A percentile compares a stretch with the other conserved stretches of the same genome.
These are phyloP conservation scores for Ostrea edulis DNA, from an alignment of 1,140 invertebrate species.

Conservation along the genomic window DNA sequence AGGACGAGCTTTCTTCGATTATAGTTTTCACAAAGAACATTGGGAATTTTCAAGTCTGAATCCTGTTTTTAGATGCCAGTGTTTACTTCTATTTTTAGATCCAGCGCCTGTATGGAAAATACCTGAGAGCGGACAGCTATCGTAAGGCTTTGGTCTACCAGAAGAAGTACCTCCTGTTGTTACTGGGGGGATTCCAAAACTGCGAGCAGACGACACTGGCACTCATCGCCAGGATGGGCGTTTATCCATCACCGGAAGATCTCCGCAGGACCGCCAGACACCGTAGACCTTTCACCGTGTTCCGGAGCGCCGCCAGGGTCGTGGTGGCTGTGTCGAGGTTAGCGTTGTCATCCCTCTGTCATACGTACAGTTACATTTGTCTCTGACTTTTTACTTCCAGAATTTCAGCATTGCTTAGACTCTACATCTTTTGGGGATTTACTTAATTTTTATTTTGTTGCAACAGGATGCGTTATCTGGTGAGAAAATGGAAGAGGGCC, in stretches of 20 bases:
- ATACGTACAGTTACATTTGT: too few species aligned
- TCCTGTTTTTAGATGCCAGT: not conserved
- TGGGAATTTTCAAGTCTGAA: not conserved
- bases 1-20: too few species aligned
- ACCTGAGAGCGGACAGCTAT: conserved; percentile 88
- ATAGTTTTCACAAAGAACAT: not conserved
- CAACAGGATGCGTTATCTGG: conserved; percentile 86
- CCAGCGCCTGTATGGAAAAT: conserved; percentile 87
- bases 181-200: conserved; percentile 86
- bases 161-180: conserved; percentile 88
- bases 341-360: not conserved
- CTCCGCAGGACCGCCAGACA: conserved; percentile 42
- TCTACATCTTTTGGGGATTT: too few species aligned
- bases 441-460: not conserved
- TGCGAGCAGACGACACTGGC: conserved; percentile 77
- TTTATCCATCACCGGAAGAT: conserved; percentile 64
- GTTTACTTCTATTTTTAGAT: conserved; percentile 80
- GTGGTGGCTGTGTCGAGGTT: conserved; percentile 85
- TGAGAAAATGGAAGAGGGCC: conserved; percentile 83
- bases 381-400: not conserved
- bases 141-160: conserved; percentile 91
- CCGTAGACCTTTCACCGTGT: conserved; percentile 69
- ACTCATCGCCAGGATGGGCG: conserved; percentile 75
- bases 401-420: too few species aligned
- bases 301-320: conserved; percentile 84